Conservation (phyloP, 2,888 invertebrate species). For the Rapana venosa region DNA sequence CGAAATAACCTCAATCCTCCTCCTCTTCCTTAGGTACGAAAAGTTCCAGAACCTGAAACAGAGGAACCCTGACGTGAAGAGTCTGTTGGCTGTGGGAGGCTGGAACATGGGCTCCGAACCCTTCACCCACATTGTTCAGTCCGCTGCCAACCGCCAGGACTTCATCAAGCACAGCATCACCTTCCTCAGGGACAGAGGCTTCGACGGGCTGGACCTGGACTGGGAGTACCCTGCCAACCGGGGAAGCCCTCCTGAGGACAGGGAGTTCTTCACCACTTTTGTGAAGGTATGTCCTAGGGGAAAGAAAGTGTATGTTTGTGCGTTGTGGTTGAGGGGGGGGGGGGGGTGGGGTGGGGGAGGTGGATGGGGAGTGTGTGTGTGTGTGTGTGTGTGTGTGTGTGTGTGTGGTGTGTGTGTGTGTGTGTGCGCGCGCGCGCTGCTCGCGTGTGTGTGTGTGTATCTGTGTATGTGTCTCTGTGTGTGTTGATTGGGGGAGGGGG, state of each 20-base stretch:
- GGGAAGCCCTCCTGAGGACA: conserved; percentile 72
- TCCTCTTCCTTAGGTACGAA: conserved; percentile 17
- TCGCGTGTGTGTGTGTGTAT: too few relatives aligned
- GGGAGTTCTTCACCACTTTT: conserved; percentile 44
- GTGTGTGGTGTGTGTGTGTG: conserved; percentile 1
- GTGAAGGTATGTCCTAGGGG: background rate
- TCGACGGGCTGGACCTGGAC: conserved; percentile 92
- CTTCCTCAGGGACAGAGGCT: conserved; percentile 80
- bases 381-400: conserved; percentile 13
- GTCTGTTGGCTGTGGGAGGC: conserved; percentile 91
- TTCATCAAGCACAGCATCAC: conserved; percentile 64
- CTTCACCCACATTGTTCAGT: conserved; percentile 68
- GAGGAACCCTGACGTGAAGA: conserved; percentile 85
- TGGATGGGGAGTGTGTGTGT: background rate
- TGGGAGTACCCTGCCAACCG: conserved; percentile 90
- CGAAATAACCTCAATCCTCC: conserved; percentile 66
- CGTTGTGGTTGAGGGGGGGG: too few relatives aligned
- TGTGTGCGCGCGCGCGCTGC: too few relatives aligned
- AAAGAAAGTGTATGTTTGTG: background rate
- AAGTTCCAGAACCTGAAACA: conserved; percentile 84
- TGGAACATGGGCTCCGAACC: conserved; percentile 93
- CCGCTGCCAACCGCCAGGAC: conserved; percentile 56
- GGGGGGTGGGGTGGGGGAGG: too few relatives aligned
- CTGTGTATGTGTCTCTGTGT: too few relatives aligned
- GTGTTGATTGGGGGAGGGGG: too few relatives aligned